Percentiles rank a stretch among this genome's conserved stretches.
These are phyloP conservation scores for Adelges cooleyi DNA, from an alignment of 1,140 invertebrate genomes.

Conservation along the genomic window DNA sequence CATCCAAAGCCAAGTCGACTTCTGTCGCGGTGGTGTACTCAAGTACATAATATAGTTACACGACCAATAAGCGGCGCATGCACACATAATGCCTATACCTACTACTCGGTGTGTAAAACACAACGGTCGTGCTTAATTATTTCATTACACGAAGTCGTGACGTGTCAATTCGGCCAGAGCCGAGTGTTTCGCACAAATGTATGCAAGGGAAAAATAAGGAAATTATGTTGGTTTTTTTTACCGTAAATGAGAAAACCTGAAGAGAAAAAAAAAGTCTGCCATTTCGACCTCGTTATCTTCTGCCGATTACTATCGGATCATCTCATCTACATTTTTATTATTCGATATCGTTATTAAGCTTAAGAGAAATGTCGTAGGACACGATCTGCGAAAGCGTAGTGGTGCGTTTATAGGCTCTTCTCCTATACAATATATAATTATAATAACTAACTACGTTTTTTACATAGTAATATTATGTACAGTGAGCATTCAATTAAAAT, in stretches of 20 bases:
- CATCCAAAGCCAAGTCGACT: too few relatives aligned
- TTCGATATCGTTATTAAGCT: neutral
- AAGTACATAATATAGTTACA: too few relatives aligned
- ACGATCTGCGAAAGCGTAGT: neutral
- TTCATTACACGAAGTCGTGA: conserved; percentile 24
- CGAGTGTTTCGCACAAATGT: conserved; percentile 5
- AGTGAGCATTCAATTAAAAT: too few relatives aligned
- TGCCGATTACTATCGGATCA: neutral
- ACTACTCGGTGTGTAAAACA: too few relatives aligned
- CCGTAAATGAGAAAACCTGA: neutral
- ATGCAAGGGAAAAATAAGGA: conserved; percentile 14
- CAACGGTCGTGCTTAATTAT: conserved; percentile 24
- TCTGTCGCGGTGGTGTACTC: too few relatives aligned
- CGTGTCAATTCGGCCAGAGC: conserved; percentile 3
- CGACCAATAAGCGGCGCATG: too few relatives aligned
- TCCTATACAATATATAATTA: neutral
- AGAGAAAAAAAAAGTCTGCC: neutral
- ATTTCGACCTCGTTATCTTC: conserved; percentile 16
- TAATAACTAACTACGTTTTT: too few relatives aligned
- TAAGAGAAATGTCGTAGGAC: too few relatives aligned
- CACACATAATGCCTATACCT: too few relatives aligned
- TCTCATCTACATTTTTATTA: conserved; percentile 27
- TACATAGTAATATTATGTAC: too few relatives aligned
- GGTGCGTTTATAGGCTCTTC: too few relatives aligned
- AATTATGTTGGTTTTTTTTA: too few relatives aligned